Percentiles rank a stretch among this genome's conserved stretches.
Evolutionary conservation across 2,888 invertebrate genomes (phyloP).

Genomic region (Mystacides longicornis): DNA sequence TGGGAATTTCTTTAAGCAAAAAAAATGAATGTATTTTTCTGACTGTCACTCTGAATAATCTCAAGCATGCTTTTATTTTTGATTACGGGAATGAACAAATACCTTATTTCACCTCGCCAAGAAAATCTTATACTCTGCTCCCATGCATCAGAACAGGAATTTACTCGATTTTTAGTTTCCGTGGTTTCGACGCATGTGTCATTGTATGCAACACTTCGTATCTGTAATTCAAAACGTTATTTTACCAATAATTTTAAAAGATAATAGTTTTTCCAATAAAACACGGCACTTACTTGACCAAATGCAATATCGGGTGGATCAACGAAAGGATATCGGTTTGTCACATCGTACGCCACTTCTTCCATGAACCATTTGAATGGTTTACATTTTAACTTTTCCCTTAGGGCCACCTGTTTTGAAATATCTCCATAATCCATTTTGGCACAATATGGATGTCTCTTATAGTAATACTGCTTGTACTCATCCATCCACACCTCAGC

Average conservation of each 20-base stretch:
- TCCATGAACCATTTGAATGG: constrained; percentile 94
- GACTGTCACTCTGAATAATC: background rate
- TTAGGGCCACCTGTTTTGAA: constrained; percentile 62
- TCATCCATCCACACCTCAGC: constrained; percentile 99
- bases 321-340: constrained; percentile 76
- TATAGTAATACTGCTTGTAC: constrained; percentile 80
- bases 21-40: too few relatives aligned
- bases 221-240: background rate
- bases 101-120: background rate
- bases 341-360: constrained; percentile 83
- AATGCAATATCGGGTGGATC: constrained; percentile 77
- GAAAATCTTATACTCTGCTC: background rate
- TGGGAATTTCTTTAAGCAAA: too few relatives aligned
- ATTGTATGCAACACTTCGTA: background rate
- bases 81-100: background rate
- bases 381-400: constrained; percentile 73
- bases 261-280: too few relatives aligned
- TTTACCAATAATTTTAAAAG: too few relatives aligned
- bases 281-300: constrained; percentile 64
- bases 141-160: background rate
- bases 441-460: constrained; percentile 67
- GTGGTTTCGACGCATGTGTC: background rate
- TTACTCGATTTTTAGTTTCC: background rate
- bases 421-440: constrained; percentile 74
- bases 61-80: too few relatives aligned